A percentile compares a stretch with the other conserved stretches of the same genome.
phyloP scores from a whole-genome alignment of 2,888 invertebrate genomes.

The Myopa tessellatipennis region DNA sequence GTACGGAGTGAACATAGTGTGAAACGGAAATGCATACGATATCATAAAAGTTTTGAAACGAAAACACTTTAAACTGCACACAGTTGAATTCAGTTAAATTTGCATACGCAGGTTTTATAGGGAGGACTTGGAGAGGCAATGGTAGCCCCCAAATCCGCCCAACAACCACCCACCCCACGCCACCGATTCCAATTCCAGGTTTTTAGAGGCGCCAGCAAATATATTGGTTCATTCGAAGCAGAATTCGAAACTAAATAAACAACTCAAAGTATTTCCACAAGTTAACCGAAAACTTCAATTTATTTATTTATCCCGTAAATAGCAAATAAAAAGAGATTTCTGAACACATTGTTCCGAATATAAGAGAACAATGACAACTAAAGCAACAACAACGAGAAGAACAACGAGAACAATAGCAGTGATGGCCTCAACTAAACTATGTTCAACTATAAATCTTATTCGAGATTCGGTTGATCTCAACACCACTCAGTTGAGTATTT shows the following conservation, averaged over 20 bases:
- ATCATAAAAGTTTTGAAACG: slow-evolving; percentile 35
- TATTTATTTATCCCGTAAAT: slow-evolving; percentile 8
- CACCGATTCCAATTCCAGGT: background rate
- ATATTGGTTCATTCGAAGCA: background rate
- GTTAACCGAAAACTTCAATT: slow-evolving; percentile 2
- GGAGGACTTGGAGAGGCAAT: background rate
- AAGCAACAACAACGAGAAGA: background rate
- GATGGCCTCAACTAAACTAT: too few relatives aligned
- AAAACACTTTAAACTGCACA: slow-evolving; percentile 30
- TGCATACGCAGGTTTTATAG: background rate
- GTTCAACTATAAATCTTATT: too few relatives aligned
- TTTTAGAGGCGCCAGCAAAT: background rate
- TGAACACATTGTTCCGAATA: background rate
- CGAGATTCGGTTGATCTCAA: too few relatives aligned
- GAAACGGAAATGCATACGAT: slow-evolving; percentile 33
- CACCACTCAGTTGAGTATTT: too few relatives aligned
- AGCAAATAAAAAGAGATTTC: background rate
- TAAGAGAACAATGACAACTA: too few relatives aligned
- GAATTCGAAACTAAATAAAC: slow-evolving; percentile 11
- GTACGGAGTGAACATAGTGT: background rate
- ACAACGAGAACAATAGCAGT: background rate
- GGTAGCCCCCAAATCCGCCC: background rate
- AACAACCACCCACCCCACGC: background rate
- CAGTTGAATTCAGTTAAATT: slow-evolving; percentile 14
- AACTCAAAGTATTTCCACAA: background rate